Evolutionary conservation across 2,888 invertebrate species (phyloP).

Genomic region (Miltochrista miniata): DNA sequence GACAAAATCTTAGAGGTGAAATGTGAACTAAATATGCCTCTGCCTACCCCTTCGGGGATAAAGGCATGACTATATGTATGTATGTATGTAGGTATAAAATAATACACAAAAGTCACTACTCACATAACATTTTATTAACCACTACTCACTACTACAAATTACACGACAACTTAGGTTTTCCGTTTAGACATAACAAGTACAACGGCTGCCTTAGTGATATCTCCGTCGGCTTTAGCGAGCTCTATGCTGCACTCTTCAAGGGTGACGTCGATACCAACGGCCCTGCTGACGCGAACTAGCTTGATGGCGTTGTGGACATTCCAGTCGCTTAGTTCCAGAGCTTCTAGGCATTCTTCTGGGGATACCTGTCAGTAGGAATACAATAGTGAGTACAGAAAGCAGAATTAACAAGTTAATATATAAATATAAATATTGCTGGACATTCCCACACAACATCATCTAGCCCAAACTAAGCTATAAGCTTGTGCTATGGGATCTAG

Average conservation of each 20-base stretch:
- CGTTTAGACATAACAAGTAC: conserved; percentile 58
- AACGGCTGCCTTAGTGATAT: conserved; percentile 86
- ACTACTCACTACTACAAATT: background rate
- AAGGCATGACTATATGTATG: background rate
- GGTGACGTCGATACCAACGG: conserved; percentile 40
- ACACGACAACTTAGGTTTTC: conserved; percentile 5
- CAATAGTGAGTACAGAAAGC: too few species aligned
- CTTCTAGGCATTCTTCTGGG: conserved; percentile 90
- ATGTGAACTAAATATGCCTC: too few species aligned
- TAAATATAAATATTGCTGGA: too few species aligned
- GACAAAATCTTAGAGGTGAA: too few species aligned
- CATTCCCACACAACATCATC: too few species aligned
- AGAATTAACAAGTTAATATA: too few species aligned
- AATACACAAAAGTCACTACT: conserved; percentile 1
- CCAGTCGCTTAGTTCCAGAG: conserved; percentile 93
- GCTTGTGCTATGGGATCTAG: too few species aligned
- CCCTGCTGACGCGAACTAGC: conserved; percentile 84
- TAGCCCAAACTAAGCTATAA: too few species aligned
- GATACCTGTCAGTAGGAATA: conserved; percentile 74
- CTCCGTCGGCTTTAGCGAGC: conserved; percentile 85
- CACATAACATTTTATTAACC: background rate
- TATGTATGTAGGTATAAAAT: background rate
- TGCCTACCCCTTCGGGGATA: too few species aligned
- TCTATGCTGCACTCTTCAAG: conserved; percentile 75
- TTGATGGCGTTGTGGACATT: conserved; percentile 95